Evolutionary conservation across 2,888 invertebrate genomes (phyloP).

Genomic region (Trichogramma dendrolimi): DNA sequence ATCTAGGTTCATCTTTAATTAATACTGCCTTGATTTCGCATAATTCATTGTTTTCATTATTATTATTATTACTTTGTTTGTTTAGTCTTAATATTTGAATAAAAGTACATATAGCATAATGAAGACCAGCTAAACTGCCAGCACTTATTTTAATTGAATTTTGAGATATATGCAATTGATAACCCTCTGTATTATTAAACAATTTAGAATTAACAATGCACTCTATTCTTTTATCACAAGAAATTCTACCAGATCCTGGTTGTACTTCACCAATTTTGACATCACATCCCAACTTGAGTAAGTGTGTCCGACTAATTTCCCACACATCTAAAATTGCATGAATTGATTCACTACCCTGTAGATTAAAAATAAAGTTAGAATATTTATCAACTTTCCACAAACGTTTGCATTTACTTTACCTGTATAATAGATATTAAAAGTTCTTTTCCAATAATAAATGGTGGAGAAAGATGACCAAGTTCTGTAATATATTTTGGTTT

Average conservation of each 20-base stretch:
- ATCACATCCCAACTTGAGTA: constrained; percentile 52
- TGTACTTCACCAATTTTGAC: constrained; percentile 53
- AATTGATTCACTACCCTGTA: constrained; percentile 47
- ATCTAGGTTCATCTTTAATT: constrained; percentile 59
- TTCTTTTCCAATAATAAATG: constrained; percentile 52
- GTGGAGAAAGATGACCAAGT: constrained; percentile 50
- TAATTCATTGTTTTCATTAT: constrained; percentile 38
- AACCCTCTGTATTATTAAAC: constrained; percentile 53
- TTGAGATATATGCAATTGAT: constrained; percentile 55
- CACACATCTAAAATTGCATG: constrained; percentile 55
- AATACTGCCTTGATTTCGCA: constrained; percentile 51
- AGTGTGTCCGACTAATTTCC: constrained; percentile 53
- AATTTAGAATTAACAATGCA: constrained; percentile 56
- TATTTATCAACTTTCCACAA: constrained; percentile 1
- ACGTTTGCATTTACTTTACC: constrained; percentile 30
- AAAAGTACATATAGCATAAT: constrained; percentile 58
- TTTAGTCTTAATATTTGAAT: constrained; percentile 56
- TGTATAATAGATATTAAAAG: constrained; percentile 53
- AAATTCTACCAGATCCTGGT: constrained; percentile 47
- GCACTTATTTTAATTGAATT: constrained; percentile 56
- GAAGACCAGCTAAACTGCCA: constrained; percentile 56
- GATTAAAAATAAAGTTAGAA: constrained; percentile 14
- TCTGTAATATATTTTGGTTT: constrained; percentile 58
- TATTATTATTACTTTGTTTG: constrained; percentile 33
- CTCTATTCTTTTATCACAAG: constrained; percentile 52